Percentiles rank a stretch among this genome's conserved stretches.
Conservation (phyloP, 1,140 invertebrate species). For the silkworm (Bombyx mori) region DNA sequence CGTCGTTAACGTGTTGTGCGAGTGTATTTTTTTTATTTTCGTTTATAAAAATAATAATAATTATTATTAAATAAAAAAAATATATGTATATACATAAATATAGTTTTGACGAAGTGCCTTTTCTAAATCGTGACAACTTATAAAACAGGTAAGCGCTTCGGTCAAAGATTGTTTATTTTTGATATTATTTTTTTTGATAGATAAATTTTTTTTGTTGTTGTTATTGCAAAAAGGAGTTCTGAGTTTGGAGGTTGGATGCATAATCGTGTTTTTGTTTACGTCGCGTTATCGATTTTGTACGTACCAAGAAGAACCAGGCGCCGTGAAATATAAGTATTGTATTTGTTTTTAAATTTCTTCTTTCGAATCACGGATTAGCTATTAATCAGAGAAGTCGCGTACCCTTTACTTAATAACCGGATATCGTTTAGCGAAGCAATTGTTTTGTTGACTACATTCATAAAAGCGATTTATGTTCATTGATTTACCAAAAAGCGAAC, state of each 20-base stretch:
- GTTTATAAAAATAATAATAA: slow-evolving; percentile 13
- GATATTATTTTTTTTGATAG: slow-evolving; percentile 1
- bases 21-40: slow-evolving; percentile 7
- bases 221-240: slow-evolving; percentile 12
- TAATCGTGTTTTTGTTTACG: slow-evolving; percentile 25
- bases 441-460: too few species aligned
- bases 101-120: slow-evolving; percentile 36
- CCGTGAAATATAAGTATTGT: slow-evolving; percentile 8
- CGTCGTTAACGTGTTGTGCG: slow-evolving; percentile 9
- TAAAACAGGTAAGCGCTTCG: slow-evolving; percentile 6
- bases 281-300: slow-evolving; percentile 21
- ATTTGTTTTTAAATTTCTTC: slow-evolving; percentile 10
- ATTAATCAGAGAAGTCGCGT: slow-evolving; percentile 2
- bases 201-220: slow-evolving; percentile 3
- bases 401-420: too few species aligned
- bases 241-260: slow-evolving; percentile 22
- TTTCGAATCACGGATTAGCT: slow-evolving; percentile 2
- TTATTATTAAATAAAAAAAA: too few species aligned
- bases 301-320: slow-evolving; percentile 17
- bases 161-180: slow-evolving; percentile 10
- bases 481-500: too few species aligned
- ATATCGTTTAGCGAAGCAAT: too few species aligned
- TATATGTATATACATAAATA: too few species aligned
- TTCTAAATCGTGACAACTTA: background rate
- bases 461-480: too few species aligned